Conservation (phyloP, 2,113 vertebrate species). For the Loxodonta africana region DNA sequence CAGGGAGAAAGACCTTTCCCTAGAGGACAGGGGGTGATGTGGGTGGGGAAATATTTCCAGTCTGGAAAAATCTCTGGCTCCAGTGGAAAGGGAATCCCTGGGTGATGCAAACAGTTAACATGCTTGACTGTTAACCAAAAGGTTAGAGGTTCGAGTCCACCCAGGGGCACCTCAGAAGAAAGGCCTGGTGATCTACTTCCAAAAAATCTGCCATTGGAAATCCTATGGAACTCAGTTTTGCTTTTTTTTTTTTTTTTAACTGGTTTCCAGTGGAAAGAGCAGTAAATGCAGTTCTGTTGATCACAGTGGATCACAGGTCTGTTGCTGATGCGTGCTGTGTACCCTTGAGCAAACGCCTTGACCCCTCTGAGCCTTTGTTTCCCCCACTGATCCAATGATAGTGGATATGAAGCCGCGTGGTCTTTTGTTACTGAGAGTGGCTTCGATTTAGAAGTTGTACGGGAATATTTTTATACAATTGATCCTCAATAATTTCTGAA, state of each 20-base stretch:
- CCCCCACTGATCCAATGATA: background rate
- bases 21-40: background rate
- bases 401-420: background rate
- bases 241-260: background rate
- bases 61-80: background rate
- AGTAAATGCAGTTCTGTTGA: rapidly evolving
- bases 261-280: background rate
- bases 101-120: background rate
- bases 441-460: background rate
- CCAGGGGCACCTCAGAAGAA: background rate
- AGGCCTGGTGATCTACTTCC: background rate
- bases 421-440: background rate
- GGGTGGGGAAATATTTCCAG: background rate
- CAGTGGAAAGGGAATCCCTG: background rate
- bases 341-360: background rate
- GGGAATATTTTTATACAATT: background rate
- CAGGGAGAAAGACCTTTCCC: background rate
- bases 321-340: background rate
- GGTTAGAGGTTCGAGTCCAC: background rate
- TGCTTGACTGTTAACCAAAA: background rate
- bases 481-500: background rate
- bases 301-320: background rate
- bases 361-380: background rate
- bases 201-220: background rate
- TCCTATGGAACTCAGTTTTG: background rate